phyloP scores from a whole-genome alignment of 2,113 vertebrate genomes.

The Pluvianellus socialis region DNA sequence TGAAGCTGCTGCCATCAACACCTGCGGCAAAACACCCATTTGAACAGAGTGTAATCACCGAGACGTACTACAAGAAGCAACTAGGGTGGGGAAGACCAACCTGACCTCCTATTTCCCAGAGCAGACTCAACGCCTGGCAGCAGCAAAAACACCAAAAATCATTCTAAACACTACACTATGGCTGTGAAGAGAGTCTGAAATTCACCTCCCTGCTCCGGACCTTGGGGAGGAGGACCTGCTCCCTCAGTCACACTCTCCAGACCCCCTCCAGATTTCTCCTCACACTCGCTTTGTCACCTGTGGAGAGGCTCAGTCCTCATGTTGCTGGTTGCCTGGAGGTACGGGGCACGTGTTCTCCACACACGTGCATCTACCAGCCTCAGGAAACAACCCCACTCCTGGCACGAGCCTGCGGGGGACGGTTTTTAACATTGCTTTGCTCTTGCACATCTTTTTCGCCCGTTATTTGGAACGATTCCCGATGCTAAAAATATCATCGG shows the following conservation, averaged over 20 bases:
- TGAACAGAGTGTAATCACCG: neutral
- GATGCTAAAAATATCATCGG: neutral
- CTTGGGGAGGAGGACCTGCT: neutral
- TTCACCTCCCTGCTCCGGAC: neutral
- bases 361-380: no score
- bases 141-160: neutral
- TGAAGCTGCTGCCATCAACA: neutral
- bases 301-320: neutral
- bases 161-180: fast-evolving
- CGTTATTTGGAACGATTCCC: neutral
- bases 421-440: neutral
- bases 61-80: neutral
- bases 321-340: neutral
- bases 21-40: neutral
- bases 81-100: neutral
- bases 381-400: neutral
- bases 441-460: neutral
- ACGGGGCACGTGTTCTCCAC: neutral
- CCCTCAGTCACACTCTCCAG: neutral
- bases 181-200: neutral
- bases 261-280: neutral
- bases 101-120: neutral
- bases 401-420: fast-evolving
- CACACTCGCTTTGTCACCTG: neutral
- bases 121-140: neutral